A percentile compares a stretch with the other conserved stretches of the same genome.
These are phyloP conservation scores for Catonia carolina DNA, from an alignment of 2,888 invertebrate genomes.

Conservation along the genomic window DNA sequence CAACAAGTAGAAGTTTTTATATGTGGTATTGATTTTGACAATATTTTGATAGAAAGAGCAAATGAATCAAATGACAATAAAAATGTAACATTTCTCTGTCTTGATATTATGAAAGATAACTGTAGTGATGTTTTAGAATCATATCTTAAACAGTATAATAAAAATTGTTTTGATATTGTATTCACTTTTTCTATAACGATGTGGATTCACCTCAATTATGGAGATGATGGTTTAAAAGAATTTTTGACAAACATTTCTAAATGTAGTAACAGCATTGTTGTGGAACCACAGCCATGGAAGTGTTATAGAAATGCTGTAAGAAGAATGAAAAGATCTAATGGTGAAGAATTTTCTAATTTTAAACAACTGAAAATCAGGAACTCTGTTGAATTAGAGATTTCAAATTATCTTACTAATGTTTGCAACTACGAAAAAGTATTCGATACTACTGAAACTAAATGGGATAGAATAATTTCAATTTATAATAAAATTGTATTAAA, in stretches of 20 bases:
- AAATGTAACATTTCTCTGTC: slow-evolving; percentile 50
- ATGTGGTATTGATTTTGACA: slow-evolving; percentile 71
- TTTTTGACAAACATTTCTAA: slow-evolving; percentile 55
- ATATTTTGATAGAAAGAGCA: slow-evolving; percentile 60
- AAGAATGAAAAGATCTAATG: slow-evolving; percentile 44
- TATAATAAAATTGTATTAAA: too few species aligned
- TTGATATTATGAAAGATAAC: slow-evolving; percentile 56
- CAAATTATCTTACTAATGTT: slow-evolving; percentile 46
- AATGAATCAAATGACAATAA: slow-evolving; percentile 45
- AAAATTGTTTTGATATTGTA: slow-evolving; percentile 54
- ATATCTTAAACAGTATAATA: slow-evolving; percentile 34
- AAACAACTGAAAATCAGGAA: slow-evolving; percentile 53
- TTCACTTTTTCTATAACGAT: slow-evolving; percentile 81
- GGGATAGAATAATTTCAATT: slow-evolving; percentile 56
- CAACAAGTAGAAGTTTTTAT: too few species aligned
- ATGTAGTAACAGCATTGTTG: slow-evolving; percentile 52
- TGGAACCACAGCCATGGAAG: slow-evolving; percentile 83
- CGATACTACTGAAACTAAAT: slow-evolving; percentile 55
- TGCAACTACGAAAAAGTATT: slow-evolving; percentile 48
- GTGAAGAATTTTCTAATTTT: slow-evolving; percentile 39
- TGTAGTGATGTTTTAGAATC: slow-evolving; percentile 40
- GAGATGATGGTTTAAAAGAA: slow-evolving; percentile 60
- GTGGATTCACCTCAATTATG: slow-evolving; percentile 85
- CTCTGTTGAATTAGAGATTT: slow-evolving; percentile 56
- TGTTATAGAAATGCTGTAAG: slow-evolving; percentile 71